A percentile compares a stretch with the other conserved stretches of the same genome.
These are phyloP conservation scores for Babyrousa celebensis DNA, from an alignment of 2,797 vertebrate species.

Conservation along the genomic window DNA sequence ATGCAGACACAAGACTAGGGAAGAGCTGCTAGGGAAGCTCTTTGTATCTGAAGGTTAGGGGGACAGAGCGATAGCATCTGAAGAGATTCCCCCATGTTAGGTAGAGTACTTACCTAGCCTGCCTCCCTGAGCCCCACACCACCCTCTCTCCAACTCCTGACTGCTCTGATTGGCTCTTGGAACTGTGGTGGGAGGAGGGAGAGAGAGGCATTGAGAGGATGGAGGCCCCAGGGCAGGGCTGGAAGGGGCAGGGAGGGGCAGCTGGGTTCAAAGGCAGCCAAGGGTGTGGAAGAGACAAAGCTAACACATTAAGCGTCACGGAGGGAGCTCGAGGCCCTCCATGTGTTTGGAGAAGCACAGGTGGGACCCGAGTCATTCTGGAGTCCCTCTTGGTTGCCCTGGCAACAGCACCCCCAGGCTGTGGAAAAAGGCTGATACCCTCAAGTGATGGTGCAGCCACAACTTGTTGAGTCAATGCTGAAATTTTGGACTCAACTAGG, in stretches of 20 bases:
- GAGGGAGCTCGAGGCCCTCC: too few species aligned
- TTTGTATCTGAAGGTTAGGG: background rate
- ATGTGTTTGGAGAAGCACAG: background rate
- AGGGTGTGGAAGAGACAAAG: background rate
- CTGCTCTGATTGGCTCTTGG: background rate
- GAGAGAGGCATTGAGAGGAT: background rate
- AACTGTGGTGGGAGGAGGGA: background rate
- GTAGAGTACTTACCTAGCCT: fast-evolving
- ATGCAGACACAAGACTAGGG: too few species aligned
- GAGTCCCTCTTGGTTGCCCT: background rate
- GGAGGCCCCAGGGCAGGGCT: background rate
- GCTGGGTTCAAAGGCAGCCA: background rate
- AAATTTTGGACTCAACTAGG: background rate
- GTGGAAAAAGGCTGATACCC: background rate
- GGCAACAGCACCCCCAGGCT: background rate
- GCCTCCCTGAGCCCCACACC: too few species aligned
- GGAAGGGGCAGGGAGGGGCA: too few species aligned
- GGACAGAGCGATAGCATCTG: background rate
- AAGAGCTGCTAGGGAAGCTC: background rate
- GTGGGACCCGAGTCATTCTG: background rate
- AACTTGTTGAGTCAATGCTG: background rate
- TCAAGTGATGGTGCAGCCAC: fast-evolving
- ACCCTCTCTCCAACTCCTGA: background rate
- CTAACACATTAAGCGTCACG: too few species aligned
- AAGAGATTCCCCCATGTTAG: background rate